Conservation (phyloP, 2,113 vertebrate genomes). For the Leuciscus idus region DNA sequence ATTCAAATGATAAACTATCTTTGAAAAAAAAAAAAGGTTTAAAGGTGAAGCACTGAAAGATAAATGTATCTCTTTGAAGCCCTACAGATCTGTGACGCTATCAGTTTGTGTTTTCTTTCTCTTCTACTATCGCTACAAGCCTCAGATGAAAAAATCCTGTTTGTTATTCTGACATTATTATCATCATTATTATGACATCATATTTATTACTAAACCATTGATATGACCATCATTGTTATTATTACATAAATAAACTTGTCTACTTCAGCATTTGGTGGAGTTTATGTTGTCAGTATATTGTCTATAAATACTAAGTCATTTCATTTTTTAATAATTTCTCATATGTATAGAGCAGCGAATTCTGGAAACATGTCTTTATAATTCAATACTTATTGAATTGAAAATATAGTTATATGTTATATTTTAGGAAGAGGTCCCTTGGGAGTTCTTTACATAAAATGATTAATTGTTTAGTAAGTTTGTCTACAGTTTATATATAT, state of each 20-base stretch:
- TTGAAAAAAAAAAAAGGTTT: constrained; percentile 67
- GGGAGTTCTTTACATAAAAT: too few relatives aligned
- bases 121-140: constrained; percentile 78
- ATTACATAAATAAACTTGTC: constrained; percentile 51
- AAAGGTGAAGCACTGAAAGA: constrained; percentile 73
- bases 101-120: constrained; percentile 69
- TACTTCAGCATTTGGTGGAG: neutral
- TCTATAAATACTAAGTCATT: neutral
- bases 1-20: constrained; percentile 71
- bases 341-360: neutral
- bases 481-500: too few relatives aligned
- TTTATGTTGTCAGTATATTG: neutral
- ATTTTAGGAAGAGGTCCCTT: too few relatives aligned
- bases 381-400: neutral
- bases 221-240: constrained; percentile 43
- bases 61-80: constrained; percentile 65
- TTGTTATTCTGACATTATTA: constrained; percentile 79
- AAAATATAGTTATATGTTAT: too few relatives aligned
- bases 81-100: constrained; percentile 70
- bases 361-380: neutral
- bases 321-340: neutral
- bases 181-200: constrained; percentile 78
- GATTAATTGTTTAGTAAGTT: too few relatives aligned
- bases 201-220: constrained; percentile 77
- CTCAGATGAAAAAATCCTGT: constrained; percentile 79